Base-by-base conservation (phyloP, 2,113 vertebrate species). In the Gymnarchus niloticus region DNA sequence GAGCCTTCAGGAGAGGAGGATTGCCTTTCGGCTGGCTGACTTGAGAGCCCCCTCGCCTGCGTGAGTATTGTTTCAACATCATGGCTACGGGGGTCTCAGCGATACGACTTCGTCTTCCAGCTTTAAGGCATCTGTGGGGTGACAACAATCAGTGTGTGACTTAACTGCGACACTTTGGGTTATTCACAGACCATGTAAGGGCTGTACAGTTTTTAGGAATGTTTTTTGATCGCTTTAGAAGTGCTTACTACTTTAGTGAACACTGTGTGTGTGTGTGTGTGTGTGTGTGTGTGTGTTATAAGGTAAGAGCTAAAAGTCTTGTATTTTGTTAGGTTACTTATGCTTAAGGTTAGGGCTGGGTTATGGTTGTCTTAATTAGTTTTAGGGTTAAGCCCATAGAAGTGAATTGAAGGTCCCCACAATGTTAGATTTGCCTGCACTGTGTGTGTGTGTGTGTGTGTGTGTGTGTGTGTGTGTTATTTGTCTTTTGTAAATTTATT, bases 21-120 rank as follows among this genome's bases (percentile, higher is more conserved):
- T 80, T 84, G 25, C 12, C 9, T 84, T 84, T 76, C 61, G 83
- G 28, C 25, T 54, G 54, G 61, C 61, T 73, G 28, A 84, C 83
- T 14, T 19, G 49, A 52, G 61, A 37, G 80, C 28, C 12, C 54
- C 12, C 23, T 7, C 49, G 19, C 7, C 4, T 73, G 46, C 33
- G n/a, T 73, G 46, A 51, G 59, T 21, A 69, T 28, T 37, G 25
- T 76, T 19, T 33, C 41, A 54, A 69, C 49, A 73, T 52, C 21
- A 21, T 76, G 61, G 61, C 83, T 46, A 25, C 46, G 17, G 46
- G 61, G 17, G 6, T 49, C 83, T 6, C 37, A 23, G 17, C 37
- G 46, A 44, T 84, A 51, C 57, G 12, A 61, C 23, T 49, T 21
- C 56, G n/a, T n/a, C n/a, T 12, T 1, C 41, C 10, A 48, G 8